Conservation (phyloP, 2,113 vertebrate species). For the Alosa alosa region DNA sequence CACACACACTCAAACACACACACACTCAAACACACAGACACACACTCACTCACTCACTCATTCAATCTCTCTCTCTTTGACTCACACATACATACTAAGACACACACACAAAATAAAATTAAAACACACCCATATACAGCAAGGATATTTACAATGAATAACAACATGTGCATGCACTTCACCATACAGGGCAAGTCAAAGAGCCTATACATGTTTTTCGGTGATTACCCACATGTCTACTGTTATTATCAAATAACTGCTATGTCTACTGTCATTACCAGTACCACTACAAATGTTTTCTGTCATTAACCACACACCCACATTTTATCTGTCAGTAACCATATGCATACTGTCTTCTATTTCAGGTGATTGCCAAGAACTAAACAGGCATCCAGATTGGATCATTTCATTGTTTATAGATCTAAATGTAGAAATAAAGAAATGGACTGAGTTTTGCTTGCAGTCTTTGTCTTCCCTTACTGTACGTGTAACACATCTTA, state of each 20-base stretch:
- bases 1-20: not conserved
- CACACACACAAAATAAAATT: not conserved
- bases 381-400: conserved; percentile 46
- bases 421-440: conserved; percentile 11
- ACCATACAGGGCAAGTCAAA: no score
- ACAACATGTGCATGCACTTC: no score
- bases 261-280: no score
- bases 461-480: not conserved
- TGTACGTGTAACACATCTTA: not conserved
- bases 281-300: no score
- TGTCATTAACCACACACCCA: not conserved
- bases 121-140: no score
- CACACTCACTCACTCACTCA: not conserved
- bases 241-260: no score
- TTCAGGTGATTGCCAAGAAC: conserved; percentile 66
- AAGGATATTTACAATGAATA: not conserved
- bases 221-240: no score
- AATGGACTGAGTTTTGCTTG: not conserved
- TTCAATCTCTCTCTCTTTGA: no score
- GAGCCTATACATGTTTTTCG: no score
- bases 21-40: no score
- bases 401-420: not conserved
- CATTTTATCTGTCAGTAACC: no score
- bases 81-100: not conserved
- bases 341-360: not conserved